Conservation (phyloP, 2,797 vertebrate species). For the Cossypha caffra region DNA sequence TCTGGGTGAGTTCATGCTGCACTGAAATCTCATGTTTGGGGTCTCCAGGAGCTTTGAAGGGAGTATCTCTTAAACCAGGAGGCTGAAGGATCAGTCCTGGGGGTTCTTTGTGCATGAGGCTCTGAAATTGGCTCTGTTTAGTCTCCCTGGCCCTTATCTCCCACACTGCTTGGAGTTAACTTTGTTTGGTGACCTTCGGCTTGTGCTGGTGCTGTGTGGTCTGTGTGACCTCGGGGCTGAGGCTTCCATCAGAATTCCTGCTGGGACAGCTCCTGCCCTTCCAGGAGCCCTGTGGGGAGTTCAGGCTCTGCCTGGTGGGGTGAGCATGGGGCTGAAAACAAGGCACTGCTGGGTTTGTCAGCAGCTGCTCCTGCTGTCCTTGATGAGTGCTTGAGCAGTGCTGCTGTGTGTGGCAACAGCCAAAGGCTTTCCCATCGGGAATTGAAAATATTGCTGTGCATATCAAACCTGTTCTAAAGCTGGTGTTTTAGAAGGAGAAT, state of each 20-base stretch:
- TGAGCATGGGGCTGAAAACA: neutral
- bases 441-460: neutral
- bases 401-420: neutral
- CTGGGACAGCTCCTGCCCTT: neutral
- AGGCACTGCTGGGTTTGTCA: neutral
- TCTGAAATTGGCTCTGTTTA: neutral
- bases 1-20: neutral
- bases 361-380: neutral
- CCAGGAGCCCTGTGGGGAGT: neutral
- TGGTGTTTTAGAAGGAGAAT: neutral
- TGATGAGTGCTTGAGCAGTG: neutral
- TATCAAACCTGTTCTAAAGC: constrained; percentile 1
- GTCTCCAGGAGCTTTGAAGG: neutral
- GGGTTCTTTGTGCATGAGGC: neutral
- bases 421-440: neutral
- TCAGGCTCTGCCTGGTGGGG: neutral
- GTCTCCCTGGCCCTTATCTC: neutral
- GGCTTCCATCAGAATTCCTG: neutral
- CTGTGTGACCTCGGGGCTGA: neutral
- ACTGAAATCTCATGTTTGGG: neutral
- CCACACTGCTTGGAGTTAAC: neutral
- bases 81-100: neutral
- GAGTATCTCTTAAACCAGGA: neutral
- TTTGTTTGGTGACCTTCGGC: constrained; percentile 6
- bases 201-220: neutral